Evolutionary conservation across 2,113 vertebrate genomes (phyloP).

Genomic region (Nesoenas mayeri): DNA sequence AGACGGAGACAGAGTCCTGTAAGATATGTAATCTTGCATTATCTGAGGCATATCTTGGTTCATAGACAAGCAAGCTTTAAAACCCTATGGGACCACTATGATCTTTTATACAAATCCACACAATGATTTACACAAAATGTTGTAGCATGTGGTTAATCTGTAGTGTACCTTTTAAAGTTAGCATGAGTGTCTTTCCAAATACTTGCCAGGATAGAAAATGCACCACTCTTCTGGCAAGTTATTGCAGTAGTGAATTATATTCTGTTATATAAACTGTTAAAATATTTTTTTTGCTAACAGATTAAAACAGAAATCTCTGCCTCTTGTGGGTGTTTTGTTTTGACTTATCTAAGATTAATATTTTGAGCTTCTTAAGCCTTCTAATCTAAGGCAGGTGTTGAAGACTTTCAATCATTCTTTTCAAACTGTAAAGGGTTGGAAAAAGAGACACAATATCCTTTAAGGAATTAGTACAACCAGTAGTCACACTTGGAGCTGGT

Average conservation of each 20-base stretch:
- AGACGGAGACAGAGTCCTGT: background rate
- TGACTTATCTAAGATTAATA: background rate
- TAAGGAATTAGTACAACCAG: background rate
- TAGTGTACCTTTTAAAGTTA: background rate
- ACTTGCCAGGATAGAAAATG: background rate
- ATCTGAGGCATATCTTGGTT: background rate
- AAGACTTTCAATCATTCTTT: background rate
- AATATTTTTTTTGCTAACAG: background rate
- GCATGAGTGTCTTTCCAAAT: background rate
- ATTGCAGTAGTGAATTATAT: background rate
- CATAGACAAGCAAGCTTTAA: background rate
- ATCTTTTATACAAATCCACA: background rate
- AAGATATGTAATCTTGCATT: background rate
- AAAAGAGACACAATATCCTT: background rate
- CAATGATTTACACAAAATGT: background rate
- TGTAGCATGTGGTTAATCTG: background rate
- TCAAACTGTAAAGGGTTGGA: background rate
- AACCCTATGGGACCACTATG: background rate
- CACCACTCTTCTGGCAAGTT: background rate
- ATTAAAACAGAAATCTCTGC: background rate
- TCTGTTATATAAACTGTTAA: background rate
- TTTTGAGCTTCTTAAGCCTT: background rate
- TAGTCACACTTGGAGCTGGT: background rate
- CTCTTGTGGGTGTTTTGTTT: background rate
- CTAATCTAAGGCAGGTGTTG: background rate